Base-by-base conservation (phyloP, 2,888 invertebrate genomes). In the Drosophila austrosaltans region DNA sequence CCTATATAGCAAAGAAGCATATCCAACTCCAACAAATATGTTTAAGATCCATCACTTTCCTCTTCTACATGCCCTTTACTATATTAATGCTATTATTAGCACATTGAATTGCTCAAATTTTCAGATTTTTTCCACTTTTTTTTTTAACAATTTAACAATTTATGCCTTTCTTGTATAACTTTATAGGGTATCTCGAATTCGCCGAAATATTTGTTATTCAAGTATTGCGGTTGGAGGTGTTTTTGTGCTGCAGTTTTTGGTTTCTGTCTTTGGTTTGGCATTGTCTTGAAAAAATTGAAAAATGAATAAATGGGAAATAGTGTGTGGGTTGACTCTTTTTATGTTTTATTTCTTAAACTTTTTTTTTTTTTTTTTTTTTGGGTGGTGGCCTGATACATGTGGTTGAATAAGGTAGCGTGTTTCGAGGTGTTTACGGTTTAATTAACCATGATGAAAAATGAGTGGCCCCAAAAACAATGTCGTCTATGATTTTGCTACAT, bases 351-450 rank as follows among this genome's bases (percentile, higher is more conserved):
- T 40, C n/a, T 40, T 40, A 1, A 40, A 3, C 5, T 40, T 40
- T 40, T 40, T 40, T 40, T 48, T 48, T 10, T 10, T 25, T 48
- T 54, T 76, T 72, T 75, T 69, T 73, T 72, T 67, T 74, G 85
- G 81, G 78, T 82, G 81, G 78, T 78, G 48, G 48, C 48, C 22
- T 48, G 72, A 75, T 61, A 36, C 36, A 75, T 61, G 53, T 67
- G 75, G 70, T 80, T 85, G 71, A 83, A 82, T 73, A 76, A 76
- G 76, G 87, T 85, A 89, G 84, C 87, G 78, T 75, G 87, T 69
- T 77, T 77, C 75, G 74, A 89, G 75, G 87, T 85, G 89, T 85
- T 85, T 85, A 85, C 89, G 77, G 81, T 86, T 84, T 77, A 89
- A 84, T 89, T 81, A 89, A 73, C 79, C 62, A 61, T 69, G 74